Evolutionary conservation across 2,797 vertebrate species (phyloP), one percentile per base, ranked within the genome.

Genomic region (Neostethus bicornis): DNA sequence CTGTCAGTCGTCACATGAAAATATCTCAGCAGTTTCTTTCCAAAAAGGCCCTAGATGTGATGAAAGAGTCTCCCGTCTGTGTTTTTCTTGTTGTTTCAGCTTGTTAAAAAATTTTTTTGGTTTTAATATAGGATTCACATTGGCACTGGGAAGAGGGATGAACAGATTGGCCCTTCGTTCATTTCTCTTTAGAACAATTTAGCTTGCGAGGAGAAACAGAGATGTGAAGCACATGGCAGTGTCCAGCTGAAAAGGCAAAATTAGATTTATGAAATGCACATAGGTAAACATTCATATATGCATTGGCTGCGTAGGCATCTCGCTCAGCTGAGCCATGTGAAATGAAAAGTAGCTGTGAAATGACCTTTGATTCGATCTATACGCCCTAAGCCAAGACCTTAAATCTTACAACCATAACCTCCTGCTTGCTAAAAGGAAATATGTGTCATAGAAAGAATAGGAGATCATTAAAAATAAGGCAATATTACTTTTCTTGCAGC

Each of bases 301-400:
- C 61, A 63, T 44, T 57, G 54, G 55, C 51, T 74, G 70, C 20
- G 10, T 63, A 48, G 34, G 45, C 69, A 75, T 75, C 64, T 68
- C 2, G 17, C 57, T 72, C 66, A 56, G 65, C 61, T 61, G 70
- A 79, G 51, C 68, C 65, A 71, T 73, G 66, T 57, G 55, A 82
- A 85, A 88, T 88, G 77, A 84, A 87, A 85, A 85, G 80, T 68
- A 70, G 79, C 81, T 53, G 21, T 73, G 66, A 50, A 70, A 7
- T 75, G 89, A 90, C 87, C 87, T 89, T 83, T 83, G 68, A 80
- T 83, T 85, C 43, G 55, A 85, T 89, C 78, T 62, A 73, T 80
- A 68, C 61, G 66, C 68, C 77, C 49, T 28, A 43, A 83, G 89
- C 82, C 85, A 83, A 73, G 75, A 61, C 79, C 78, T 69, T 89